Evolutionary conservation across 2,888 invertebrate genomes (phyloP), one percentile per base, ranked within the genome.

Genomic region (Dicranocentrus wangi): DNA sequence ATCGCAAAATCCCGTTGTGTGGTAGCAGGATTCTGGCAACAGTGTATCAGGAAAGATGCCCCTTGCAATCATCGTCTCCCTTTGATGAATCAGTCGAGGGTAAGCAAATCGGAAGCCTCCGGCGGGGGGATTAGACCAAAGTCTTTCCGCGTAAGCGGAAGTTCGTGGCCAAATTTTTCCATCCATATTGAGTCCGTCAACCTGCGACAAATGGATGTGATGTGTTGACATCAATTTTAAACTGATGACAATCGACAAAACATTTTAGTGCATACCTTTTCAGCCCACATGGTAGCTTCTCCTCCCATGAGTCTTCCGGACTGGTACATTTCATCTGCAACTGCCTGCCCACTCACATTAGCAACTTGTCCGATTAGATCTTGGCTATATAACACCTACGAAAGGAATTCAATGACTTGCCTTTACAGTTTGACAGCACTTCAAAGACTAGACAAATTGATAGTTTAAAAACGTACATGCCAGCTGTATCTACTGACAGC

Each of bases 231-330:
- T 70, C 39, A 58, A 32, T 55, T 70, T 70, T 70, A 27, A 43
- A 68, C 51, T 68, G 65, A 25, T 23, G 43, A 65, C 47, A 0
- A 43, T 65, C 2, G 19, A 75, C 19, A n/a, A n/a, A n/a, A n/a
- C n/a, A 32, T 32, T 32, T 32, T 10, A n/a, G n/a, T 32, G 32
- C 10, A 32, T 32, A 32, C 91, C 90, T 95, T 95, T 88, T 96
- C 96, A 0, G 94, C 92, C 96, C 96, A 97, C 75, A 96, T 89
- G 2, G 95, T 92, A 0, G 94, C 95, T 88, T 95, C 95, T 0
- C 92, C 93, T n/a, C 95, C 95, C 89, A 90, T 88, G 8, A 92
- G 85, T 25, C 86, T 86, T 7, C 84, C 81, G 0, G 75, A 43
- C 8, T 79, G 63, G 43, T 81, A 82, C 13, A 84, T 77, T 51